These are phyloP conservation scores for Ptychobarbus kaznakovi DNA, from an alignment of 2,797 vertebrate genomes.

Conservation along the genomic window DNA sequence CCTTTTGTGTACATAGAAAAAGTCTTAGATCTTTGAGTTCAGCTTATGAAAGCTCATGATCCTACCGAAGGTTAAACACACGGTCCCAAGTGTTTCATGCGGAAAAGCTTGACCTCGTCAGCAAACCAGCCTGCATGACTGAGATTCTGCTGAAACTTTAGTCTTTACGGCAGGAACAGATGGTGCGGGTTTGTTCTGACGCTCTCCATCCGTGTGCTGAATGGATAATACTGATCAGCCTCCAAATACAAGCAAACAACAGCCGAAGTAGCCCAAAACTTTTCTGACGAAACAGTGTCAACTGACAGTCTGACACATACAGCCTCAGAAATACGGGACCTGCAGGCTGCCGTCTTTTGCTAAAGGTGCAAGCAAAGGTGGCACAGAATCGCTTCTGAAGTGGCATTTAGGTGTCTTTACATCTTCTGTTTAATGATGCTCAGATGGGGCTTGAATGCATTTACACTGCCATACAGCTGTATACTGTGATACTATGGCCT, in stretches of 20 bases:
- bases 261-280: neutral
- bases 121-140: conserved; percentile 6
- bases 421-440: neutral
- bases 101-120: conserved; percentile 3
- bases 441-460: neutral
- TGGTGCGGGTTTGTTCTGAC: conserved; percentile 40
- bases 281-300: neutral
- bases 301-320: too few relatives aligned
- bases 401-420: neutral
- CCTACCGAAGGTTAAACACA: conserved; percentile 8
- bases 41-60: too few relatives aligned
- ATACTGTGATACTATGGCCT: neutral
- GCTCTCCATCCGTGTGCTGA: conserved; percentile 26
- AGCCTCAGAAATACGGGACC: neutral
- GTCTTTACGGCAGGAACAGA: conserved; percentile 36
- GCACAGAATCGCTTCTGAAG: neutral
- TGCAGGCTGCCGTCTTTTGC: neutral
- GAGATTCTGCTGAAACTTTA: conserved; percentile 16
- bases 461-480: neutral
- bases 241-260: conserved; percentile 30
- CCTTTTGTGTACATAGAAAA: too few relatives aligned
- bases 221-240: conserved; percentile 49
- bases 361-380: neutral
- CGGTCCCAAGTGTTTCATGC: neutral
- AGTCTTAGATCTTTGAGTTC: too few relatives aligned